Evolutionary conservation across 2,888 invertebrate genomes (phyloP).

Genomic region (Nomada hirtipes): DNA sequence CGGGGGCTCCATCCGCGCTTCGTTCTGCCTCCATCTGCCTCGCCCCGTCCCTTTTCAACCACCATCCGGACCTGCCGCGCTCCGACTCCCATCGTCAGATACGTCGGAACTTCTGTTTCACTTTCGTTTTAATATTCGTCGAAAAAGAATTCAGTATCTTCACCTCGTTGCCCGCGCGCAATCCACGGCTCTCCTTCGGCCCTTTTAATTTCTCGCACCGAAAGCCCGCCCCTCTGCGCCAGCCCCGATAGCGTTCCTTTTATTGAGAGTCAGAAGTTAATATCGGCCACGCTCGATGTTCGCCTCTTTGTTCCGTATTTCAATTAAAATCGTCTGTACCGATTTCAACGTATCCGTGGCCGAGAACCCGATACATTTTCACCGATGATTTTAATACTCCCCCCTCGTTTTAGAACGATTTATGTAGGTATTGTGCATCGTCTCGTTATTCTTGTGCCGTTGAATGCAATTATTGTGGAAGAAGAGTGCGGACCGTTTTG

Average conservation of each 20-base stretch:
- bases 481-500: too few species aligned
- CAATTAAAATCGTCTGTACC: slow-evolving; percentile 26
- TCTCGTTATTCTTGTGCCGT: neutral
- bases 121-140: slow-evolving; percentile 71
- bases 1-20: slow-evolving; percentile 70
- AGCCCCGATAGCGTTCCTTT: slow-evolving; percentile 16
- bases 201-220: slow-evolving; percentile 39
- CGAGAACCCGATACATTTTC: neutral
- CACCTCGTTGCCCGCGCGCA: slow-evolving; percentile 30
- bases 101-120: slow-evolving; percentile 65
- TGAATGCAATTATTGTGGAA: too few species aligned
- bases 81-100: slow-evolving; percentile 57
- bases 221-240: neutral
- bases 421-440: neutral
- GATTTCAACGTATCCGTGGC: neutral
- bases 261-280: slow-evolving; percentile 50
- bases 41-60: slow-evolving; percentile 35
- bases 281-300: slow-evolving; percentile 32
- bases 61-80: slow-evolving; percentile 62
- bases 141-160: slow-evolving; percentile 61
- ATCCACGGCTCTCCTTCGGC: neutral
- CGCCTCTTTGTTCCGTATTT: slow-evolving; percentile 14
- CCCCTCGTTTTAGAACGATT: neutral
- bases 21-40: slow-evolving; percentile 56
- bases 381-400: neutral